Conservation (phyloP, 2,797 vertebrate species). For the Hozukius guyotensis region DNA sequence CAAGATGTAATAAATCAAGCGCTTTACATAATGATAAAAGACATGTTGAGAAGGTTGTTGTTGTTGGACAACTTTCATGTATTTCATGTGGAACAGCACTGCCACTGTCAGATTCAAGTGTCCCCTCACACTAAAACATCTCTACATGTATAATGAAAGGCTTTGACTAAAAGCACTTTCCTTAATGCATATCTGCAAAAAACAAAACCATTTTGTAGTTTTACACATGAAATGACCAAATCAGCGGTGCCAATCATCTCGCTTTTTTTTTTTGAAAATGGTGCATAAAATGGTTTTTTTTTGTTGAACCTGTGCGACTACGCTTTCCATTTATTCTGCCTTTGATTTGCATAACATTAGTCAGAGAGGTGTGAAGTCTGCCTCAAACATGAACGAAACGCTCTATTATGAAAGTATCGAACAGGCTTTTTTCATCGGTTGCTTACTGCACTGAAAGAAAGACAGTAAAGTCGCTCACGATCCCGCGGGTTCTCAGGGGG, state of each 20-base stretch:
- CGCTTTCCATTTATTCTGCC: constrained; percentile 26
- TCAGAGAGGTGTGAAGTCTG: constrained; percentile 16
- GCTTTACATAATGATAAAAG: neutral
- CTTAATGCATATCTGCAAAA: constrained; percentile 17
- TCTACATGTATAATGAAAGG: neutral
- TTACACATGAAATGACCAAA: constrained; percentile 40
- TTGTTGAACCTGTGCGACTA: constrained; percentile 24
- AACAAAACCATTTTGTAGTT: constrained; percentile 10
- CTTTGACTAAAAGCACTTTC: constrained; percentile 46
- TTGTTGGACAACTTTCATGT: neutral
- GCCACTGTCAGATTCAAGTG: neutral
- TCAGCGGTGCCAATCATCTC: constrained; percentile 26
- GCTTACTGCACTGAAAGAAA: neutral
- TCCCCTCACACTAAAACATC: neutral
- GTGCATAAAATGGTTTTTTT: constrained; percentile 39
- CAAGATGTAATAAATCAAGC: neutral
- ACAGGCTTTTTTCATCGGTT: constrained; percentile 9
- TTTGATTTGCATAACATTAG: constrained; percentile 48
- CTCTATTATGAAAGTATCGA: neutral
- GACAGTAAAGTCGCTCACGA: no score
- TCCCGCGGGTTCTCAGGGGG: no score
- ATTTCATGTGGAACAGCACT: neutral
- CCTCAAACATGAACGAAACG: neutral
- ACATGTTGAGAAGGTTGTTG: neutral
- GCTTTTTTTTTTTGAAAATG: constrained; percentile 11